Percentiles rank a stretch among this genome's conserved stretches.
Conservation (phyloP, 2,113 vertebrate genomes). For the Paralichthys olivaceus region DNA sequence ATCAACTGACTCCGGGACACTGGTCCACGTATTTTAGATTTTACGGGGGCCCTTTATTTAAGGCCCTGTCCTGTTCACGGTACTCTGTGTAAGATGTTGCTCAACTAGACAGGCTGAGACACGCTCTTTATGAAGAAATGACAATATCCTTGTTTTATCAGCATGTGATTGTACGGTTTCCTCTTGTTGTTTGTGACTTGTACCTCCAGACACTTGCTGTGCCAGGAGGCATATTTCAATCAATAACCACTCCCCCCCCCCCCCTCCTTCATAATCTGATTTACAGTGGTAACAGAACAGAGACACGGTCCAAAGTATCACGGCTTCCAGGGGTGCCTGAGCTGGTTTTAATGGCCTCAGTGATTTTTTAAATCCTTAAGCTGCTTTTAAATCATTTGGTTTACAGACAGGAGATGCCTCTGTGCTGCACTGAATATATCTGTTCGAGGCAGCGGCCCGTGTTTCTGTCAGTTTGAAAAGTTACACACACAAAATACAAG, state of each 20-base stretch:
- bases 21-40: too few relatives aligned
- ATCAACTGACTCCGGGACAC: too few relatives aligned
- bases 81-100: too few relatives aligned
- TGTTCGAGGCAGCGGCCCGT: background rate
- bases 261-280: conserved; percentile 46
- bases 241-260: conserved; percentile 47
- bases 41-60: too few relatives aligned
- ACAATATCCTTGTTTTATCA: too few relatives aligned
- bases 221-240: conserved; percentile 47
- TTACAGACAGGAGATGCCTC: conserved; percentile 18
- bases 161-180: background rate
- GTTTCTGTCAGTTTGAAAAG: background rate
- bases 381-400: conserved; percentile 7
- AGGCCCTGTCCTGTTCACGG: too few relatives aligned
- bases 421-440: background rate
- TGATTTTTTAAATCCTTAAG: conserved; percentile 45
- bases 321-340: conserved; percentile 27
- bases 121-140: too few relatives aligned
- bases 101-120: too few relatives aligned
- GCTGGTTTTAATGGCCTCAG: conserved; percentile 12
- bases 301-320: conserved; percentile 11
- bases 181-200: conserved; percentile 11
- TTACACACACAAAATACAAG: background rate
- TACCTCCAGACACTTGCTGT: conserved; percentile 33
- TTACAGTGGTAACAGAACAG: conserved; percentile 27